Base-by-base conservation (phyloP, 2,888 invertebrate genomes). In the Julus scandinavius region DNA sequence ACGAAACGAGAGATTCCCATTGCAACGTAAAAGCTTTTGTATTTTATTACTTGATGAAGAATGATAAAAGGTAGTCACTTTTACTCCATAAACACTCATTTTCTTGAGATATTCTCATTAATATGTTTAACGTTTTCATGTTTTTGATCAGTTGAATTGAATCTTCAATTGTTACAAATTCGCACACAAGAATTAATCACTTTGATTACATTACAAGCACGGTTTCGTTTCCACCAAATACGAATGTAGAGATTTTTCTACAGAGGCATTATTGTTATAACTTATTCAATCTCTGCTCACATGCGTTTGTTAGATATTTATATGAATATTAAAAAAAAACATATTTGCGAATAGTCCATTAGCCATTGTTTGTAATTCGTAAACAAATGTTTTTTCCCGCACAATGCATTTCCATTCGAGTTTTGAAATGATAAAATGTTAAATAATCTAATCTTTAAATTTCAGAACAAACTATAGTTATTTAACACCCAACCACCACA, bases 281-380 rank as follows among this genome's bases (percentile, higher is more conserved):
- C 80, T 80, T 80, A 80, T 80, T 80, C 38, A 80, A 80, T 80
- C 80, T 80, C 80, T 80, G 80, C 80, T 80, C 80, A 80, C 80
- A 80, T 80, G 80, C 80, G 80, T 80, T 80, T 80, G 80, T 80
- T 80, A 80, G 80, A 80, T 80, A 80, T 80, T 80, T 80, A 80
- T 80, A 80, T 80, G 80, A 80, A 72, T 72, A 72, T 72, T 80
- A 80, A 38, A 38, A 38, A 38, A 54, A 15, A 38, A 80, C 29
- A 13, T 13, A 80, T 80, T 80, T 80, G 80, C 80, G 80, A 80
- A 80, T 80, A 80, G 11, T 13, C 80, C 38, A 20, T 38, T 38
- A 11, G 7, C 20, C 20, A 29, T 7, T 72, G 63, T 9, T 80
- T 80, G 80, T 20, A 80, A 29, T 80, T 80, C 13, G 2, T 80